Evolutionary conservation across 2,113 vertebrate species (phyloP).

Genomic region (Silurus asotus): DNA sequence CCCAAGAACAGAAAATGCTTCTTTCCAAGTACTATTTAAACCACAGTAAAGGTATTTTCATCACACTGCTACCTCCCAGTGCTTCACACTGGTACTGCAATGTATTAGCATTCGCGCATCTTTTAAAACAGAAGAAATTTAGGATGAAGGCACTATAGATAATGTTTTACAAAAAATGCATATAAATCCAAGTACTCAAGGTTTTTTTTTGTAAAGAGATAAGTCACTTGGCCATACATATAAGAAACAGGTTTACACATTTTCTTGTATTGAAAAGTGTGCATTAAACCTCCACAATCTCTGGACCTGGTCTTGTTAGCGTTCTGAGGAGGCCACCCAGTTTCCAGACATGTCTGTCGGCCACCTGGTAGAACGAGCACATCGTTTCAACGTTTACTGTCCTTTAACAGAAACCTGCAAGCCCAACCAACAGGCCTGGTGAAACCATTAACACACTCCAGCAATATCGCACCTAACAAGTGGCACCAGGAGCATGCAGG

Average conservation of each 20-base stretch:
- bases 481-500: slow-evolving; percentile 9
- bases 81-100: slow-evolving; percentile 48
- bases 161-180: not conserved
- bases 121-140: not conserved
- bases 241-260: not conserved
- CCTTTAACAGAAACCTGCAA: slow-evolving; percentile 37
- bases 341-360: slow-evolving; percentile 38
- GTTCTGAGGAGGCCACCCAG: slow-evolving; percentile 36
- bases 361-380: slow-evolving; percentile 31
- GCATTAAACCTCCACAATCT: not conserved
- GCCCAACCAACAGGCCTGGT: not conserved
- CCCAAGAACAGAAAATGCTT: not conserved
- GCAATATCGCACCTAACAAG: not conserved
- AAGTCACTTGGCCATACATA: not conserved
- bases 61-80: slow-evolving; percentile 90
- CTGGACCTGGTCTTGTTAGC: slow-evolving; percentile 8
- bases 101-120: not conserved
- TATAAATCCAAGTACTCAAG: too few relatives aligned
- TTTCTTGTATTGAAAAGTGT: not conserved
- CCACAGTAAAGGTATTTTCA: slow-evolving; percentile 16
- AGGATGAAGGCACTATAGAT: not conserved
- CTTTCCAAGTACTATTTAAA: not conserved
- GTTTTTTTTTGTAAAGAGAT: not conserved
- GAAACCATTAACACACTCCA: slow-evolving; percentile 31
- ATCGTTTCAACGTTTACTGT: slow-evolving; percentile 28